Conservation (phyloP, 2,888 invertebrate genomes). For the Opisthograptis luteolata region DNA sequence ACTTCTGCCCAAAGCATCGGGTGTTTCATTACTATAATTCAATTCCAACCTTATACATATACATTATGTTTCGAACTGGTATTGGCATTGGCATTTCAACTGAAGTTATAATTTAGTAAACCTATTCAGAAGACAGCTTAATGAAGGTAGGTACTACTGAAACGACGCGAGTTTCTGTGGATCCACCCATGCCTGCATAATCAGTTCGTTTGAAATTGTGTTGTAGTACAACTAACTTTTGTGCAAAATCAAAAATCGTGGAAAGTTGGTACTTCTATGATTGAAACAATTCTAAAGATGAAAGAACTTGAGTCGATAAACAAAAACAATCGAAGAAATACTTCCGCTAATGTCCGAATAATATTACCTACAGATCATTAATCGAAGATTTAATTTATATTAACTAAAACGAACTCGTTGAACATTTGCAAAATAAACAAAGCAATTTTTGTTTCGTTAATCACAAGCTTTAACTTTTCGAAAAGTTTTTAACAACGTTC, state of each 20-base stretch:
- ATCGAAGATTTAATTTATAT: constrained; percentile 33
- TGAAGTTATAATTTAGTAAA: constrained; percentile 20
- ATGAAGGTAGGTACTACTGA: too few relatives aligned
- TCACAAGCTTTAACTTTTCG: constrained; percentile 57
- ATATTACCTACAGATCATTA: constrained; percentile 26
- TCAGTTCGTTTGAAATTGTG: too few relatives aligned
- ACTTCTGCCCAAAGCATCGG: constrained; percentile 76
- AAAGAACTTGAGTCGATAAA: not conserved
- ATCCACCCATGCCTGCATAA: too few relatives aligned
- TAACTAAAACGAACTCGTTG: constrained; percentile 42
- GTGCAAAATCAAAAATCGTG: too few relatives aligned
- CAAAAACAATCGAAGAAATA: constrained; percentile 14
- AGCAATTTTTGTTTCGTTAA: constrained; percentile 62
- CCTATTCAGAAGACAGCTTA: constrained; percentile 8
- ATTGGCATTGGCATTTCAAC: constrained; percentile 21
- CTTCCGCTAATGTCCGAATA: constrained; percentile 10
- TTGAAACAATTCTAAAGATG: not conserved
- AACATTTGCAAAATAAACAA: constrained; percentile 58
- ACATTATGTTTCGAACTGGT: constrained; percentile 22
- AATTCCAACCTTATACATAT: constrained; percentile 72
- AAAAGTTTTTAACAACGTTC: constrained; percentile 75
- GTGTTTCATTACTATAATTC: constrained; percentile 83
- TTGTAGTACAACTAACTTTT: too few relatives aligned
- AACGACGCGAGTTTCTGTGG: too few relatives aligned
- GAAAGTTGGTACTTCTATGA: too few relatives aligned